Evolutionary conservation across 2,888 invertebrate genomes (phyloP).

Genomic region (Clepsis dumicolana): DNA sequence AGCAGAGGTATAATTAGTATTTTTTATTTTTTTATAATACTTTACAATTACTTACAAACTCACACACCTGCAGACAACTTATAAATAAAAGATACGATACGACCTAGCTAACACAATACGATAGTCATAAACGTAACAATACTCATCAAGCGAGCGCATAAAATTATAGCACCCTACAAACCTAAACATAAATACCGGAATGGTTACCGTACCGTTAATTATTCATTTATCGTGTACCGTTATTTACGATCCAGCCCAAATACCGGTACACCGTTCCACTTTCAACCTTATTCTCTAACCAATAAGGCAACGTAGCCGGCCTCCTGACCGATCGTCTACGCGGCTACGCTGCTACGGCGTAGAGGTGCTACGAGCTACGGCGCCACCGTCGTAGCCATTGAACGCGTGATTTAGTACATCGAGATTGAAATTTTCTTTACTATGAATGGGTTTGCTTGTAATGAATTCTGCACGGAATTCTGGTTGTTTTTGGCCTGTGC

Average conservation of each 20-base stretch:
- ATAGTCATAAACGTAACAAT: conserved; percentile 14
- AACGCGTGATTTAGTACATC: conserved; percentile 53
- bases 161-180: conserved; percentile 48
- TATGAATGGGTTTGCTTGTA: conserved; percentile 4
- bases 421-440: conserved; percentile 49
- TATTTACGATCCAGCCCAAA: conserved; percentile 50
- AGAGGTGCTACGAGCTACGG: conserved; percentile 51
- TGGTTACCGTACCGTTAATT: conserved; percentile 53
- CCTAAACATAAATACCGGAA: conserved; percentile 44
- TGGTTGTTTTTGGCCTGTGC: background rate
- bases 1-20: too few species aligned
- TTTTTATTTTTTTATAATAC: background rate
- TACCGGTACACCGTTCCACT: background rate
- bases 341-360: conserved; percentile 26
- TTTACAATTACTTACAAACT: background rate
- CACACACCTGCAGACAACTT: background rate
- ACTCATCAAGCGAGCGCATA: conserved; percentile 42
- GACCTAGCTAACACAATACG: background rate
- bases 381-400: conserved; percentile 53
- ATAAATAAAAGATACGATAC: background rate
- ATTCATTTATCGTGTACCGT: conserved; percentile 54
- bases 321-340: background rate
- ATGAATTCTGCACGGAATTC: conserved; percentile 2
- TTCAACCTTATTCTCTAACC: background rate
- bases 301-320: background rate